A percentile compares a stretch with the other conserved stretches of the same genome.
Conservation (phyloP, 2,888 invertebrate species). For the Ophraella communa region DNA sequence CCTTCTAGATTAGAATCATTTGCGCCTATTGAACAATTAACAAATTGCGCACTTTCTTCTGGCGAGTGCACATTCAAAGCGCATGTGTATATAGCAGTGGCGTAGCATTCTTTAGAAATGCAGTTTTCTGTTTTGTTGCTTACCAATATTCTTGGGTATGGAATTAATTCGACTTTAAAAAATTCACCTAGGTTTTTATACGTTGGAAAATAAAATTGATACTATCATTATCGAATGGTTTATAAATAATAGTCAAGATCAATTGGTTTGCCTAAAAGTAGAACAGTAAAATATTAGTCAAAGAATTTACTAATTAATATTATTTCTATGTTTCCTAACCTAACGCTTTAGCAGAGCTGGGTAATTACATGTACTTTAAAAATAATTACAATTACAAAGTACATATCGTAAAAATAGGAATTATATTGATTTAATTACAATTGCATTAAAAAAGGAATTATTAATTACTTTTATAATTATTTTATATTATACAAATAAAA, state of each 20-base stretch:
- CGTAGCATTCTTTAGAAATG: not conserved
- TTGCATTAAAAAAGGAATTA: no score
- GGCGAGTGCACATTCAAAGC: not conserved
- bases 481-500: no score
- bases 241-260: constrained; percentile 61
- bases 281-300: no score
- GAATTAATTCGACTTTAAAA: constrained; percentile 41
- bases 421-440: no score
- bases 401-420: no score
- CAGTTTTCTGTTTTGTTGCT: not conserved
- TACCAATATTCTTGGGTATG: constrained; percentile 10
- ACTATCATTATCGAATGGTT: constrained; percentile 64
- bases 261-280: not conserved
- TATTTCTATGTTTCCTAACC: no score
- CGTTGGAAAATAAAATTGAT: constrained; percentile 60
- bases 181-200: constrained; percentile 46
- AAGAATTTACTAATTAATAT: no score
- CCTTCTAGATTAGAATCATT: not conserved
- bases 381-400: no score
- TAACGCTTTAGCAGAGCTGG: no score
- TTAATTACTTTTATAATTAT: no score
- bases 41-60: not conserved
- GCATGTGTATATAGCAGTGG: not conserved
- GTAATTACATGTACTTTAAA: no score
- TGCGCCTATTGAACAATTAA: not conserved